phyloP scores from a whole-genome alignment of 2,797 vertebrate species.

The Sylvilagus floridanus region DNA sequence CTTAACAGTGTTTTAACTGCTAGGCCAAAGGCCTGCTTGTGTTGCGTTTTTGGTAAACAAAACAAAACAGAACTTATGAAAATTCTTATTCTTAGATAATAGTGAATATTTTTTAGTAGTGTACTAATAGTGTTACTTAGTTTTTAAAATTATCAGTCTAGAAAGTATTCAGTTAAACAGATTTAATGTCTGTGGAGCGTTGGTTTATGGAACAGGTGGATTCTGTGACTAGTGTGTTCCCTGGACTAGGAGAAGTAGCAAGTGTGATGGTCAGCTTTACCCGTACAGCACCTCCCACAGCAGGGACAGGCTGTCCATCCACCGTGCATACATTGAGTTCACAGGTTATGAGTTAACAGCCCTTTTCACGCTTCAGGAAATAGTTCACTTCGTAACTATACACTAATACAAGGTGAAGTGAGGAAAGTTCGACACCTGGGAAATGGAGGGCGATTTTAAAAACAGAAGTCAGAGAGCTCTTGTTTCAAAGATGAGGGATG shows the following conservation, averaged over 20 bases:
- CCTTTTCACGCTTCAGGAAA: not conserved
- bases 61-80: not conserved
- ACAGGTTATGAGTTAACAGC: not conserved
- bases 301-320: not conserved
- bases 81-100: constrained; percentile 1
- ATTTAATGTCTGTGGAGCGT: not conserved
- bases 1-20: too few relatives aligned
- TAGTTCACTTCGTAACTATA: constrained; percentile 10
- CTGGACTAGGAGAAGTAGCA: not conserved
- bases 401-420: not conserved
- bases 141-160: not conserved
- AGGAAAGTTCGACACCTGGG: not conserved
- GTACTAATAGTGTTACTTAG: not conserved
- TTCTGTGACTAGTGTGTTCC: not conserved
- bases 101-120: not conserved
- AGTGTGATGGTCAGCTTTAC: not conserved
- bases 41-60: too few relatives aligned
- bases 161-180: constrained; percentile 8
- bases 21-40: too few relatives aligned
- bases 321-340: not conserved
- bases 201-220: not conserved
- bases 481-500: not conserved
- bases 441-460: constrained; percentile 1
- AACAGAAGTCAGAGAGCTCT: not conserved
- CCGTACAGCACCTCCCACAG: too few relatives aligned